These are phyloP conservation scores for Syrista parreyssii DNA, from an alignment of 2,888 invertebrate species.

Conservation along the genomic window DNA sequence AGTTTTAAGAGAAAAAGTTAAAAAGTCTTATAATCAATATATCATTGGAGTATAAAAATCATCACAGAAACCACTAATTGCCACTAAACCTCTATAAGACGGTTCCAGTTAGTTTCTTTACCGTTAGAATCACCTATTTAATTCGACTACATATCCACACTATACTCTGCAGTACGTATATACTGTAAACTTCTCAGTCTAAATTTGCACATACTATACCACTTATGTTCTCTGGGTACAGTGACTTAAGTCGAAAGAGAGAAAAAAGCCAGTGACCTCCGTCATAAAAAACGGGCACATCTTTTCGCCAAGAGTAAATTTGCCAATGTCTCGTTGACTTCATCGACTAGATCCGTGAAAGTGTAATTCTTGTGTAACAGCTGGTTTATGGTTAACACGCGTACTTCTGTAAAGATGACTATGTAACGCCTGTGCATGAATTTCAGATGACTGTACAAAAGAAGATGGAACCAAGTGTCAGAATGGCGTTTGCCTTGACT, in stretches of 20 bases:
- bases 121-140: neutral
- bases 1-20: constrained; percentile 58
- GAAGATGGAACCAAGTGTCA: constrained; percentile 90
- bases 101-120: neutral
- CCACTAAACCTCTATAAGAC: neutral
- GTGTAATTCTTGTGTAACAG: neutral
- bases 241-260: neutral
- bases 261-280: neutral
- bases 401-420: neutral
- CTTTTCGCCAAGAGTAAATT: neutral
- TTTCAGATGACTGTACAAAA: constrained; percentile 91
- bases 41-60: neutral
- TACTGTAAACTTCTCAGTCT: neutral
- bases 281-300: neutral
- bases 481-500: constrained; percentile 93
- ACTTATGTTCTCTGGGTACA: neutral
- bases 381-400: neutral
- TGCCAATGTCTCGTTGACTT: neutral
- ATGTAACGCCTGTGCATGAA: neutral
- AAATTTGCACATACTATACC: neutral
- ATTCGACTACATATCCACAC: neutral
- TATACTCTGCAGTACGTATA: neutral
- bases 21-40: constrained; percentile 9
- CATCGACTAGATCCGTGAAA: neutral
- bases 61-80: neutral